Evolutionary conservation across 2,797 vertebrate species (phyloP).

Genomic region (Chelmon rostratus): DNA sequence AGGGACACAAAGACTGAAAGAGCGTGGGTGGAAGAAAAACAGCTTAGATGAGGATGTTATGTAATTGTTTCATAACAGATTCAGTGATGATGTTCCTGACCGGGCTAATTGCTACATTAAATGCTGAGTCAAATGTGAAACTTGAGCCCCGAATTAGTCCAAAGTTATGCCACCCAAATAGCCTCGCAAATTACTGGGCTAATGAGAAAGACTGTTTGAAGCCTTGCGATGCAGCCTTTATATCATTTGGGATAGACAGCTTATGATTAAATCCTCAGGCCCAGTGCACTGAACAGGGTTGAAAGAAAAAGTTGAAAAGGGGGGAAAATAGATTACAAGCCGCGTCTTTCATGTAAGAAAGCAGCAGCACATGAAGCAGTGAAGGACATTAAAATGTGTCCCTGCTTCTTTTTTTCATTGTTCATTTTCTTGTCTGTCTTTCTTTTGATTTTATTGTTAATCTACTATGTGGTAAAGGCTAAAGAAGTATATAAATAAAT

Average conservation of each 20-base stretch:
- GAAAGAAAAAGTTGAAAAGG: background rate
- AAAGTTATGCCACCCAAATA: constrained; percentile 24
- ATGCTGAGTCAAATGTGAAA: constrained; percentile 52
- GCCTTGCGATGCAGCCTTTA: background rate
- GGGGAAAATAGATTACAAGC: background rate
- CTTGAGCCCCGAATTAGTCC: constrained; percentile 38
- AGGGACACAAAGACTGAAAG: constrained; percentile 1
- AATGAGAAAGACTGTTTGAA: constrained; percentile 32
- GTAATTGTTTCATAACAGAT: constrained; percentile 68
- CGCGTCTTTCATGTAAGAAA: background rate
- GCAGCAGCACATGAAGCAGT: background rate
- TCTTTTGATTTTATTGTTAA: background rate
- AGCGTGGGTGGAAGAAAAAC: constrained; percentile 47
- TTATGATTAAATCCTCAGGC: constrained; percentile 11
- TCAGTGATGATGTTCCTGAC: constrained; percentile 48
- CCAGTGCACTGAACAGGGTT: background rate
- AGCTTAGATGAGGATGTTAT: constrained; percentile 57
- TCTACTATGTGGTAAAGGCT: background rate
- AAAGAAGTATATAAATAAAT: background rate
- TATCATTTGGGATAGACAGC: constrained; percentile 1
- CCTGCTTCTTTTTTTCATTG: background rate
- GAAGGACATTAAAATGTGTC: background rate
- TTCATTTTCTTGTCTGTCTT: background rate
- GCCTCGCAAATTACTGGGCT: constrained; percentile 22
- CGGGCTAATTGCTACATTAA: constrained; percentile 58